Percentiles rank a stretch among this genome's conserved stretches.
Evolutionary conservation across 64 coral and sea anemone genomes (phyloP).

Genomic region (Platygyra sinensis): DNA sequence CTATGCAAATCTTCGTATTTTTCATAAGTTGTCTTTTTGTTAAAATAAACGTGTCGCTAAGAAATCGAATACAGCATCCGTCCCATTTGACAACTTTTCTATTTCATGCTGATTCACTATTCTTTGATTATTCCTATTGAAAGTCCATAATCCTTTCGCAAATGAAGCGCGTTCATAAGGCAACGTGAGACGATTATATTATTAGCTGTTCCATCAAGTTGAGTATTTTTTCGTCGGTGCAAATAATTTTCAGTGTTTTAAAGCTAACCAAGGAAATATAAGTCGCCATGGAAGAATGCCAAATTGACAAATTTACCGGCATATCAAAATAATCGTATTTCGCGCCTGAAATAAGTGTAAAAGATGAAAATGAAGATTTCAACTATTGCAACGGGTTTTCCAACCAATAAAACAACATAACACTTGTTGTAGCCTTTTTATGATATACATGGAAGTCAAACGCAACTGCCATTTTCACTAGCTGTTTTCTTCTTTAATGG

Average conservation of each 20-base stretch:
- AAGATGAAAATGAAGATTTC: background rate
- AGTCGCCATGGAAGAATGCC: background rate
- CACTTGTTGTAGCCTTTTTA: background rate
- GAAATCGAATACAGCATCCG: background rate
- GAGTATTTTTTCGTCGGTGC: too few relatives aligned
- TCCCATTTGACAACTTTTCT: too few relatives aligned
- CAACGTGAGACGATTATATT: too few relatives aligned
- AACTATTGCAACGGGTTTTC: background rate
- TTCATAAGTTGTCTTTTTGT: background rate
- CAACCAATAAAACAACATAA: background rate
- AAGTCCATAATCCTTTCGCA: too few relatives aligned
- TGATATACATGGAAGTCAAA: background rate
- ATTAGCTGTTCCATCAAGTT: too few relatives aligned
- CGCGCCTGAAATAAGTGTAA: background rate
- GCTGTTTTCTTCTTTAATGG: background rate
- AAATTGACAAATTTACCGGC: background rate
- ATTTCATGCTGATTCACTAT: too few relatives aligned
- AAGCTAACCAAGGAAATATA: background rate
- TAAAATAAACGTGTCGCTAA: background rate
- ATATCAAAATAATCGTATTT: background rate
- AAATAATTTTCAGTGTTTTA: background rate
- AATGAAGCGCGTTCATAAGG: too few relatives aligned
- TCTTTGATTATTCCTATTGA: too few relatives aligned
- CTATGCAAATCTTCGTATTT: background rate
- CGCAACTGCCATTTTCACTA: background rate